Evolutionary conservation across 2,797 vertebrate species (phyloP).

Genomic region (Luscinia megarhynchos): DNA sequence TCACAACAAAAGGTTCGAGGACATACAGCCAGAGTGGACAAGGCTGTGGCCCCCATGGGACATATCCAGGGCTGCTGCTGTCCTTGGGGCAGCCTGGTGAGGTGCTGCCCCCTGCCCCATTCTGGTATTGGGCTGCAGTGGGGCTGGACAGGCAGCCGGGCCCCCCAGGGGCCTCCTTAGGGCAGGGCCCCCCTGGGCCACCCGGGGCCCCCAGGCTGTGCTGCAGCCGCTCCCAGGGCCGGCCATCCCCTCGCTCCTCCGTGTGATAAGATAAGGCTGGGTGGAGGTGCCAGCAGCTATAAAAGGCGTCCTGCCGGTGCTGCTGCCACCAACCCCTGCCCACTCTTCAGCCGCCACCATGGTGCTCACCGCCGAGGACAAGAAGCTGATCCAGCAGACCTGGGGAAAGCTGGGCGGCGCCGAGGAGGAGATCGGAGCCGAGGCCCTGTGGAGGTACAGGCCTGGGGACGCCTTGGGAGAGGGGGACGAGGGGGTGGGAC

Average conservation of each 20-base stretch:
- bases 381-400: background rate
- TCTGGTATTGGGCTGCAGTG: background rate
- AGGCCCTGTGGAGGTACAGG: slow-evolving; percentile 79
- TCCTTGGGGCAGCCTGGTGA: background rate
- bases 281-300: background rate
- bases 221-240: background rate
- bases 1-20: background rate
- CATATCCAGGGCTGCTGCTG: background rate
- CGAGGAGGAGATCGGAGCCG: slow-evolving; percentile 49
- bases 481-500: background rate
- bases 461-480: rapidly evolving
- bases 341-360: background rate
- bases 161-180: background rate
- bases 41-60: background rate
- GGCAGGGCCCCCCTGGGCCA: background rate
- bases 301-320: rapidly evolving
- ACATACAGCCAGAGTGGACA: rapidly evolving
- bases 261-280: slow-evolving; percentile 37
- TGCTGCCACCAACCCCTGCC: background rate
- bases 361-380: slow-evolving; percentile 27
- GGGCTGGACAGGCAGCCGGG: background rate
- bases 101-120: background rate
- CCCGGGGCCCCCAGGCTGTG: background rate
- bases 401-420: background rate
- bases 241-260: background rate